Percentiles rank a stretch among this genome's conserved stretches.
Evolutionary conservation across 2,888 invertebrate species (phyloP).

Genomic region (Trichogramma evanescens): DNA sequence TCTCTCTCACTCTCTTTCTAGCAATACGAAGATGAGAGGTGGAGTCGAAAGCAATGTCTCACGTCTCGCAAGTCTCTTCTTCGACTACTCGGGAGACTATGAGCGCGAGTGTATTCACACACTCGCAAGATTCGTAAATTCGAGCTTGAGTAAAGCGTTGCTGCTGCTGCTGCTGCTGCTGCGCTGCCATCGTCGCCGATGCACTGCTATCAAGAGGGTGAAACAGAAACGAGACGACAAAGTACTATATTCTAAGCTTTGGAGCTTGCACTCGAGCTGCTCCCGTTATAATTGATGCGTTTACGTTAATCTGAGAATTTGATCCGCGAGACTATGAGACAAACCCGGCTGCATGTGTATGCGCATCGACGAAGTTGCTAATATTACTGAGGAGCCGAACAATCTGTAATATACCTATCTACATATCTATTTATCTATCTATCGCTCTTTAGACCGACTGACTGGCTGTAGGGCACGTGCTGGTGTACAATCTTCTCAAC

Average conservation of each 20-base stretch:
- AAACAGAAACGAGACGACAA: background rate
- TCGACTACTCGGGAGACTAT: constrained; percentile 12
- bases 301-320: constrained; percentile 21
- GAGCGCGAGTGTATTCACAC: constrained; percentile 1
- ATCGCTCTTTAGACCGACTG: too few relatives aligned
- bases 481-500: too few relatives aligned
- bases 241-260: constrained; percentile 16
- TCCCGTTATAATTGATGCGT: constrained; percentile 23
- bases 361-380: background rate
- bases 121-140: too few relatives aligned
- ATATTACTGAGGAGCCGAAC: constrained; percentile 13
- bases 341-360: background rate
- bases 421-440: too few relatives aligned
- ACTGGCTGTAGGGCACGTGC: too few relatives aligned
- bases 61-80: constrained; percentile 16
- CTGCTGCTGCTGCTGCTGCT: too few relatives aligned
- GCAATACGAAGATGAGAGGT: constrained; percentile 7
- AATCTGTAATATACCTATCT: constrained; percentile 2
- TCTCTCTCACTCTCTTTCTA: constrained; percentile 12
- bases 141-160: too few relatives aligned
- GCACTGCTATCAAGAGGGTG: background rate
- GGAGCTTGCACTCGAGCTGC: constrained; percentile 9
- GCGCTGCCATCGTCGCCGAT: too few relatives aligned
- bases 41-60: constrained; percentile 23
- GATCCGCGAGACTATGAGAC: background rate